Conservation (phyloP, 2,113 vertebrate species). For the Eublepharis macularius region DNA sequence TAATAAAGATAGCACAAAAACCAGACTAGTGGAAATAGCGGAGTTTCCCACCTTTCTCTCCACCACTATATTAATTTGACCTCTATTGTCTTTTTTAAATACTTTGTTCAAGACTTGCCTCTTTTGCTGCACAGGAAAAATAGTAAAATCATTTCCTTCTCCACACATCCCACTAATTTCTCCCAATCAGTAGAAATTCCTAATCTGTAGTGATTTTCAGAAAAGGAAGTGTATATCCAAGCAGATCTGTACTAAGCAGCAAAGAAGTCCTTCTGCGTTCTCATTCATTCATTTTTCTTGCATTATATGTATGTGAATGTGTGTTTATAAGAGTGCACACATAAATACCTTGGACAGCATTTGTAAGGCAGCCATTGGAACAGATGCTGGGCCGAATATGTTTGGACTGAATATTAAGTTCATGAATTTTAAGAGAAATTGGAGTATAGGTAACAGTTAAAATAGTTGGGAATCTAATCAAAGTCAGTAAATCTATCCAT, state of each 20-base stretch:
- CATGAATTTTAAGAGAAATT: constrained; percentile 54
- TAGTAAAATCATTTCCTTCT: constrained; percentile 28
- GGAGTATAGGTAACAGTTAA: constrained; percentile 49
- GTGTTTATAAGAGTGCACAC: background rate
- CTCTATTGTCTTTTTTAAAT: constrained; percentile 44
- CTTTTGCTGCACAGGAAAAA: constrained; percentile 23
- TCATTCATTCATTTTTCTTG: background rate
- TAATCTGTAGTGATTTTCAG: constrained; percentile 1
- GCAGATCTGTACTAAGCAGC: background rate
- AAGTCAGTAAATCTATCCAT: constrained; percentile 43
- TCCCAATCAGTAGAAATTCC: constrained; percentile 38
- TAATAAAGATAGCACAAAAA: background rate
- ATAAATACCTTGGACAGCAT: constrained; percentile 21
- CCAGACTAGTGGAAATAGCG: constrained; percentile 12
- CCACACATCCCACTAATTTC: constrained; percentile 32
- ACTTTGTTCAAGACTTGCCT: background rate
- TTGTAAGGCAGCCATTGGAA: constrained; percentile 48
- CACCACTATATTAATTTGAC: constrained; percentile 15
- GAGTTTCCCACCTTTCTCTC: constrained; percentile 29
- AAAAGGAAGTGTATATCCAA: constrained; percentile 22
- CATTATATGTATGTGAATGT: background rate
- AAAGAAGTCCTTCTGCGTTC: background rate
- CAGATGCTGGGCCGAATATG: background rate
- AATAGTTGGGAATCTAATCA: constrained; percentile 49
- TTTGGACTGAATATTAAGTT: constrained; percentile 32